Conservation (phyloP, 2,797 vertebrate genomes). For the Chiroxiphia lanceolata region DNA sequence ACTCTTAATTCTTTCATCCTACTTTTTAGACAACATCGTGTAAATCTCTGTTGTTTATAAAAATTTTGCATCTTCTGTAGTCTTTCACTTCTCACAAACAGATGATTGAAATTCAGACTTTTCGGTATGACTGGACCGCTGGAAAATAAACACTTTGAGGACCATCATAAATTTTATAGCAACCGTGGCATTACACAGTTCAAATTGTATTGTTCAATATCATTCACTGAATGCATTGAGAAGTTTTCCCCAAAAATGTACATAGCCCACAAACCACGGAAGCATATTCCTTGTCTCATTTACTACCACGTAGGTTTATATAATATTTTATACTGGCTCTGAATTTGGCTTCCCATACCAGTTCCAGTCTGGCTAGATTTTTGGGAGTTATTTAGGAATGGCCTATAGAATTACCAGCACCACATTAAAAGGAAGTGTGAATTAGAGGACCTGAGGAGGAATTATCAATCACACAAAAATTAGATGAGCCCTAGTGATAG, state of each 20-base stretch:
- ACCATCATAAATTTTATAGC: neutral
- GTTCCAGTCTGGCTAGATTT: neutral
- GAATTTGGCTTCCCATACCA: neutral
- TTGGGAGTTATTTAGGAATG: neutral
- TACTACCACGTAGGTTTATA: fast-evolving
- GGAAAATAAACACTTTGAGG: neutral
- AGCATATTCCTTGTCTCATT: neutral
- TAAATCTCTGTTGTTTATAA: neutral
- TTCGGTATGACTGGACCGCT: neutral
- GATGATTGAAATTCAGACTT: neutral
- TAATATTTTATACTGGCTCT: neutral
- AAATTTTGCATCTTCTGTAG: neutral
- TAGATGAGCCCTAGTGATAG: neutral
- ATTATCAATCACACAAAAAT: neutral
- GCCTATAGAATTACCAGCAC: neutral
- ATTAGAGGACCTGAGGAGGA: neutral
- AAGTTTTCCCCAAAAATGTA: neutral
- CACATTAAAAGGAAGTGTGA: neutral
- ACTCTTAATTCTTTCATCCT: neutral
- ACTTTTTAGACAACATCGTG: neutral
- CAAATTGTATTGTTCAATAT: neutral
- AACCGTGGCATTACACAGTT: fast-evolving
- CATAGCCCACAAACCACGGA: neutral
- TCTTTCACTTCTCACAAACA: neutral
- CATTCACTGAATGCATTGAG: neutral